phyloP scores from a whole-genome alignment of 2,113 vertebrate species.

The Aegithalos caudatus region DNA sequence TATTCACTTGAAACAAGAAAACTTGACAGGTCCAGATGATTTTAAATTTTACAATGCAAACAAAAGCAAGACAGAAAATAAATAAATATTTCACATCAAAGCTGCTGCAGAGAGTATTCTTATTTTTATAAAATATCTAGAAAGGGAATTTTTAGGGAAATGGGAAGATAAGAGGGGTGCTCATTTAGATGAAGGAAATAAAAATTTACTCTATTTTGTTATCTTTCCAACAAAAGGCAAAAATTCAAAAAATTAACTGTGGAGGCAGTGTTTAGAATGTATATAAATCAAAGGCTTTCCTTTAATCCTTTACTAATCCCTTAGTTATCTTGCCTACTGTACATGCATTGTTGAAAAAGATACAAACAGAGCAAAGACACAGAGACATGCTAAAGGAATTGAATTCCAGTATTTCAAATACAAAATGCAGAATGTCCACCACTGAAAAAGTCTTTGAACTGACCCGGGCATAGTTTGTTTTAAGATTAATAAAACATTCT shows the following conservation, averaged over 20 bases:
- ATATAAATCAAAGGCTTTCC: not conserved
- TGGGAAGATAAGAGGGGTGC: not conserved
- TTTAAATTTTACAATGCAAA: not conserved
- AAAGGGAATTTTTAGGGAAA: not conserved
- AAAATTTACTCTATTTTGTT: not conserved
- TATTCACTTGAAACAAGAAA: not conserved
- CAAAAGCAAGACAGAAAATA: not conserved
- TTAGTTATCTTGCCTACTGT: conserved; percentile 45
- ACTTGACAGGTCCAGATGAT: not conserved
- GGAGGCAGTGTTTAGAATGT: not conserved
- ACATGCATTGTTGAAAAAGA: conserved; percentile 25
- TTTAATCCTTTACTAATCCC: conserved; percentile 47
- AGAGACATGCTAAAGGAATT: not conserved
- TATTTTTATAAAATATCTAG: not conserved
- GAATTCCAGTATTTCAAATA: not conserved
- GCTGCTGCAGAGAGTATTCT: not conserved
- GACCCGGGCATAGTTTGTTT: not conserved
- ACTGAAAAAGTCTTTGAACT: not conserved
- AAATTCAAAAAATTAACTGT: conserved; percentile 29
- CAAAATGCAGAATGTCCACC: not conserved
- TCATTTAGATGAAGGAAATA: not conserved
- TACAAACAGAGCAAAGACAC: not conserved
- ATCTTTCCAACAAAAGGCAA: conserved; percentile 26
- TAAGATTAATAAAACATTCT: not conserved
- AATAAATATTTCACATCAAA: not conserved